Percentiles rank a stretch among this genome's conserved stretches.
Conservation (phyloP, 2,797 vertebrate species). For the Sebastes melanostomus region DNA sequence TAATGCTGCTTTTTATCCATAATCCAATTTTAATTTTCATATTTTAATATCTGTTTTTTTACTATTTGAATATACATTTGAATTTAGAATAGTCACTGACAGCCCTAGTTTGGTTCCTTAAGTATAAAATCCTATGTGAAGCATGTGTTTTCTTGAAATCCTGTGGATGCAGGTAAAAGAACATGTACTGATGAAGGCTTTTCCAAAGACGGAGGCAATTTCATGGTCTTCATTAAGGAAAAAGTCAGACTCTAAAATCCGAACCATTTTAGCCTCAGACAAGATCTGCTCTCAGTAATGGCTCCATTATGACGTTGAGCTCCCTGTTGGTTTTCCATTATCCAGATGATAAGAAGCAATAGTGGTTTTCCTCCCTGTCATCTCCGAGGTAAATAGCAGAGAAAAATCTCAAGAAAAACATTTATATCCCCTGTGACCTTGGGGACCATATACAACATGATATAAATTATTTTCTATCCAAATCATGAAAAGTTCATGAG, state of each 20-base stretch:
- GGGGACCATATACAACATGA: neutral
- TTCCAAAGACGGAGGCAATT: neutral
- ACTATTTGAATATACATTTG: neutral
- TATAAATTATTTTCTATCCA: neutral
- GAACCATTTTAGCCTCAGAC: conserved; percentile 13
- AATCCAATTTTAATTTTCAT: neutral
- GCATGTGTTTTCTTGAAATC: neutral
- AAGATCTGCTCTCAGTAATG: conserved; percentile 32
- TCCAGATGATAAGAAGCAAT: conserved; percentile 18
- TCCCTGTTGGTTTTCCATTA: conserved; percentile 35
- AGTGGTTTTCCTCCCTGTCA: conserved; percentile 1
- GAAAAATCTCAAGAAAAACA: conserved; percentile 24
- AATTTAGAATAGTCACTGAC: neutral
- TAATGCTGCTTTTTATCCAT: no score
- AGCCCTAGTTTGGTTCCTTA: neutral
- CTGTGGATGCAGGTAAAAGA: neutral
- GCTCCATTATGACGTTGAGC: conserved; percentile 16
- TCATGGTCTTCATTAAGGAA: neutral
- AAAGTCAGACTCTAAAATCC: neutral
- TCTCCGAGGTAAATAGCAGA: conserved; percentile 26
- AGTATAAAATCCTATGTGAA: neutral
- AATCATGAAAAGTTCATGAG: neutral
- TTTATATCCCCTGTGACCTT: neutral
- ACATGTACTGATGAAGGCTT: neutral
- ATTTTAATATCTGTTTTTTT: neutral